phyloP scores from a whole-genome alignment of 2,797 vertebrate genomes.

The Pterois miles region DNA sequence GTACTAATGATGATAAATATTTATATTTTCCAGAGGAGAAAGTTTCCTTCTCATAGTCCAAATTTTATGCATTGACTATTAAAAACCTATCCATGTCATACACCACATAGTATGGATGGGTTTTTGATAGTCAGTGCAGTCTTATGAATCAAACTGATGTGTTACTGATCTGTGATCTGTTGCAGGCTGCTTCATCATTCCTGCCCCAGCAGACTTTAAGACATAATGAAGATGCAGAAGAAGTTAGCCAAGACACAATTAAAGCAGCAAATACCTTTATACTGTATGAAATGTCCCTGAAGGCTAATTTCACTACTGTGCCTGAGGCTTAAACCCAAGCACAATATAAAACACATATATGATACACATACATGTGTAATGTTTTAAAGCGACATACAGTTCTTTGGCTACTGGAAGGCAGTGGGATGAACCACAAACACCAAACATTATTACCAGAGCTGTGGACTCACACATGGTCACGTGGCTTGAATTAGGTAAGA shows the following conservation, averaged over 20 bases:
- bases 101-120: no score
- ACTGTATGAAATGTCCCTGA: neutral
- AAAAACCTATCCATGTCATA: neutral
- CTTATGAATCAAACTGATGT: neutral
- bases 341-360: neutral
- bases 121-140: no score
- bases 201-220: neutral
- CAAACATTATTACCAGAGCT: neutral
- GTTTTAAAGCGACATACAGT: neutral
- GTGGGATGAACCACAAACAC: neutral
- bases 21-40: neutral
- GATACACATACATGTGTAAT: neutral
- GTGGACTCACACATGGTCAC: neutral
- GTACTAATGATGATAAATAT: neutral
- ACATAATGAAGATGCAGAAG: conserved; percentile 14
- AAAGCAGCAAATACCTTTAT: conserved; percentile 6
- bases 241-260: conserved; percentile 10
- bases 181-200: conserved; percentile 2
- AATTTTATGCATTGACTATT: neutral
- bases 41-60: neutral
- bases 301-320: conserved; percentile 1
- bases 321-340: neutral
- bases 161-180: conserved; percentile 6
- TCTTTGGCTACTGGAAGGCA: neutral
- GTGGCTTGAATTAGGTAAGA: neutral